Base-by-base conservation (phyloP, 2,888 invertebrate species). In the Tipula unca region DNA sequence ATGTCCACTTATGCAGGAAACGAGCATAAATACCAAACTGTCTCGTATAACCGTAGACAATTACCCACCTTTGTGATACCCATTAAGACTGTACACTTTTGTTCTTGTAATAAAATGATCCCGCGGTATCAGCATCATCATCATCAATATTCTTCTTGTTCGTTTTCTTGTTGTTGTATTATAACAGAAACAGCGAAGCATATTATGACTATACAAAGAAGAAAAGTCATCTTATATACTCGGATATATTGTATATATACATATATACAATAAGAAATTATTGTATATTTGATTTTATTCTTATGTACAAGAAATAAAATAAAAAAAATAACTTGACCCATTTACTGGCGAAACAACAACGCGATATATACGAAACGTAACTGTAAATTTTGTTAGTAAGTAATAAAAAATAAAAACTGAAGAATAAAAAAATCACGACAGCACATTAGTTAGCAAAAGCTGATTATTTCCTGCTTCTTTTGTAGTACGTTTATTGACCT, bases 391-490 rank as follows among this genome's bases (percentile, higher is more conserved):
- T 69, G 69, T 69, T 69, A 25, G 69, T 69, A 69, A 69, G 69
- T 69, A 69, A 69, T 69, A 69, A 69, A 69, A 69, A 69, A 69
- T 25, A 69, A 48, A 48, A 69, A 20, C 69, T 69, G 8, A 69
- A 69, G 69, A 69, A 69, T 69, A 25, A 69, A 69, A 48, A 48
- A 69, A 69, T 69, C 69, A 69, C 69, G 69, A 69, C 69, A 69
- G 13, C 69, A 69, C 69, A 69, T 69, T 69, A 69, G 69, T 69
- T 69, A 69, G 69, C 69, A 69, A 69, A 69, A 69, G 69, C 69
- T 69, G 69, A 69, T 69, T 69, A 69, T 69, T 69, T 69, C 69
- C 69, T 69, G 69, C 69, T 69, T 69, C 69, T 69, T 69, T 69
- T 69, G 69, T 69, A 69, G 69, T 69, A 69, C 69, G 69, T 69